phyloP scores from a whole-genome alignment of 2,113 vertebrate species.

The Oreochromis niloticus region DNA sequence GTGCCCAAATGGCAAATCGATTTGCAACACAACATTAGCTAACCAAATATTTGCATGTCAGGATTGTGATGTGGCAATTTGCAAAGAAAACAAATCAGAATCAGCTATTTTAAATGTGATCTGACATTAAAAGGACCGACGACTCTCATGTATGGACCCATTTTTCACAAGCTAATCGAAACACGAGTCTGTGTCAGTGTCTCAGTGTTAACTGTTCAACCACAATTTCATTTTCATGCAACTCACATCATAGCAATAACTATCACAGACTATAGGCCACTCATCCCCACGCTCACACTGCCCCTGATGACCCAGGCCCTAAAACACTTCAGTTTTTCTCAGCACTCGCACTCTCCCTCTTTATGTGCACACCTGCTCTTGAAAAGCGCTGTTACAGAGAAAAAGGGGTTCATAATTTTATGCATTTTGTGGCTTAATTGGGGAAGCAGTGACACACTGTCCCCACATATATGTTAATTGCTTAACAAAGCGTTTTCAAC shows the following conservation, averaged over 20 bases:
- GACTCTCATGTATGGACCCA: neutral
- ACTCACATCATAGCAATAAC: neutral
- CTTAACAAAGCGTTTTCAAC: neutral
- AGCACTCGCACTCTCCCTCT: neutral
- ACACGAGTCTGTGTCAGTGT: neutral
- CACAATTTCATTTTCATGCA: neutral
- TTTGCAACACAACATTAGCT: neutral
- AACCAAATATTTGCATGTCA: neutral
- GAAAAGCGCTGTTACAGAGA: neutral
- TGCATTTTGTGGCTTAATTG: neutral
- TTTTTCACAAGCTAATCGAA: neutral
- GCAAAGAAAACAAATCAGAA: neutral
- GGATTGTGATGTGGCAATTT: neutral
- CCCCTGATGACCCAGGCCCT: neutral
- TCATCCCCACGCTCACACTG: neutral
- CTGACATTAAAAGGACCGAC: neutral
- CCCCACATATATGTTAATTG: neutral
- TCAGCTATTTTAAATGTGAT: neutral
- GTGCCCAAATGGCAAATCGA: neutral
- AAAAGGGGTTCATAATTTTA: neutral
- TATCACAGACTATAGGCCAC: neutral
- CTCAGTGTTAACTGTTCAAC: neutral
- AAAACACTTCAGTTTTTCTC: neutral
- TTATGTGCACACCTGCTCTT: neutral
- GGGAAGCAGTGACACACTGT: neutral